These are phyloP conservation scores for Actinia equina DNA, from an alignment of 64 coral and sea anemone genomes.

Conservation along the genomic window DNA sequence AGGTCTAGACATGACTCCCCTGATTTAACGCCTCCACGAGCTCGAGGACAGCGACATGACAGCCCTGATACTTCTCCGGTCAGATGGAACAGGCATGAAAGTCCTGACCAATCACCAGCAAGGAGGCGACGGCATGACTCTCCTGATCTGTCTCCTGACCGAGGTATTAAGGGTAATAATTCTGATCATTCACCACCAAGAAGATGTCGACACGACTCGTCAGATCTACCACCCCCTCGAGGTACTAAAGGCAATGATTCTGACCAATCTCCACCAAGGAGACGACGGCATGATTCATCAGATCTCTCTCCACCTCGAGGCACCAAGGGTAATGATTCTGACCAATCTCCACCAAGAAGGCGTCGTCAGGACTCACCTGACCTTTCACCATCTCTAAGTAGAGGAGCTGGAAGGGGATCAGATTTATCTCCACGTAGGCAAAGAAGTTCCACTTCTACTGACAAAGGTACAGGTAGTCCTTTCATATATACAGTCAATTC, in stretches of 20 bases:
- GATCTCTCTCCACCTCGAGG: slow-evolving; percentile 56
- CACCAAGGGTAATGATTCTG: slow-evolving; percentile 8
- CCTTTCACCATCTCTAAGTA: slow-evolving; percentile 41
- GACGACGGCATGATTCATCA: slow-evolving; percentile 5
- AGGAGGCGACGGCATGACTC: slow-evolving; percentile 35
- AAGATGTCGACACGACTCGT: slow-evolving; percentile 10
- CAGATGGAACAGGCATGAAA: slow-evolving; percentile 8
- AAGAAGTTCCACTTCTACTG: not conserved
- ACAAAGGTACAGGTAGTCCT: not conserved
- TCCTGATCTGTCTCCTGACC: not conserved
- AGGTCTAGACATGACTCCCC: slow-evolving; percentile 50
- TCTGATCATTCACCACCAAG: slow-evolving; percentile 52
- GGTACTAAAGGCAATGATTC: slow-evolving; percentile 11
- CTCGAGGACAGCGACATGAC: slow-evolving; percentile 17
- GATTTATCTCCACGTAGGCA: slow-evolving; percentile 54
- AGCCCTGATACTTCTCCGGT: slow-evolving; percentile 41
- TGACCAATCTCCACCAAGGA: slow-evolving; percentile 55
- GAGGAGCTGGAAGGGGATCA: slow-evolving; percentile 5
- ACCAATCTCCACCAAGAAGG: slow-evolving; percentile 48
- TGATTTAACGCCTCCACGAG: slow-evolving; percentile 54
- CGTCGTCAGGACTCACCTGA: slow-evolving; percentile 19
- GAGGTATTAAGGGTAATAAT: not conserved
- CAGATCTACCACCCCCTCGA: slow-evolving; percentile 54
- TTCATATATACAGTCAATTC: not conserved
- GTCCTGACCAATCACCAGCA: slow-evolving; percentile 52